Conservation (phyloP, 1,140 invertebrate species). For the Drosophila kurseongensis region DNA sequence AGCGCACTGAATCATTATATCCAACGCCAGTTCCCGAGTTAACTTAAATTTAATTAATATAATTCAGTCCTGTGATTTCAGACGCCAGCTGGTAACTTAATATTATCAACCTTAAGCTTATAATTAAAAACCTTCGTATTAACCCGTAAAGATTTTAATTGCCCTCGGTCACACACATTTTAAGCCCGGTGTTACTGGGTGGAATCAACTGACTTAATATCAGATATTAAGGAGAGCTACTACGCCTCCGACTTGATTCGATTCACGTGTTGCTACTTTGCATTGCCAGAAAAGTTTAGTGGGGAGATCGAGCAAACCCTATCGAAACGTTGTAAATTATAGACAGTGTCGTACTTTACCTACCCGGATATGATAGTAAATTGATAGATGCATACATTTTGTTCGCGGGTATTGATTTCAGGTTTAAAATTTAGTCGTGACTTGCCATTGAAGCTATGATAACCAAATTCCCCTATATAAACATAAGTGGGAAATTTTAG, state of each 20-base stretch:
- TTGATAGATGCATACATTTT: constrained; percentile 22
- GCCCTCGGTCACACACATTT: not conserved
- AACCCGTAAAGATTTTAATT: constrained; percentile 28
- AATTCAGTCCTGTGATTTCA: not conserved
- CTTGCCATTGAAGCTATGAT: constrained; percentile 21
- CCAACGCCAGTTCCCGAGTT: not conserved
- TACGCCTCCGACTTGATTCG: constrained; percentile 7
- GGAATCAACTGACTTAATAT: constrained; percentile 19
- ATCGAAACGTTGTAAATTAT: constrained; percentile 22
- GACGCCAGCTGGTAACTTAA: not conserved
- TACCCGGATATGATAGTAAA: constrained; percentile 41
- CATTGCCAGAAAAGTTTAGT: constrained; percentile 22
- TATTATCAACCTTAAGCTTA: constrained; percentile 3
- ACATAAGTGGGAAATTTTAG: not conserved
- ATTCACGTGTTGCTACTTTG: constrained; percentile 8
- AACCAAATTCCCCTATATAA: constrained; percentile 9
- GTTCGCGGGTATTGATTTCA: constrained; percentile 22
- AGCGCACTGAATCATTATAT: not conserved
- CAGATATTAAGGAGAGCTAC: constrained; percentile 9
- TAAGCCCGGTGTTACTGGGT: not conserved
- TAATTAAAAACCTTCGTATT: constrained; percentile 21
- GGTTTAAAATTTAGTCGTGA: constrained; percentile 39
- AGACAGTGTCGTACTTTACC: constrained; percentile 6
- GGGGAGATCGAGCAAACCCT: not conserved
- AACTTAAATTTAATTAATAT: constrained; percentile 1